Evolutionary conservation across 2,797 vertebrate species (phyloP), one percentile per base, ranked within the genome.

Genomic region (Ctenosaura bakeri): DNA sequence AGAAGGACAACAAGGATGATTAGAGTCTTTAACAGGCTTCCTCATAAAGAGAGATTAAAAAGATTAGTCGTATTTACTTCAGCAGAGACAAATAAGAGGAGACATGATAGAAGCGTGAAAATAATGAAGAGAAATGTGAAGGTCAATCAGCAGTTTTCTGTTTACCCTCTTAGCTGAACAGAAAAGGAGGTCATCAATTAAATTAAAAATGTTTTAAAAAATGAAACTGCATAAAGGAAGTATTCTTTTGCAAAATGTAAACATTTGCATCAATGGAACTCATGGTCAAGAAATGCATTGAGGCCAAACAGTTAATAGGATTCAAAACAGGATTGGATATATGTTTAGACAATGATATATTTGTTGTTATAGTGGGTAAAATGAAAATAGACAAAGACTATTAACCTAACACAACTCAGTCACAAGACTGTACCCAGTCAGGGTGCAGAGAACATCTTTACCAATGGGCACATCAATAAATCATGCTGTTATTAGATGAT

Each of bases 1-100:
- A 89, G 92, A 95, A 95, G 91, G 50, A 54, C 90, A 94, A 94
- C 82, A 80, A 90, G 92, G 94, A 92, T 88, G 77, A 94, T 94
- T 93, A 76, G 50, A 93, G 90, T 78, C 69, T 91, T 95, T 95
- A 95, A 96, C 93, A 92, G 88, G 90, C 80, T 92, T 88, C 74
- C 93, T 95, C 89, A 88, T 94, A 93, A 95, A 88, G 92, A 91
- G 77, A 93, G 90, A 94, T 96, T 95, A 93, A 95, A 94, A 95
- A 88, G 88, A 94, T 85, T 92, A 95, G 84, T 91, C 46, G 80
- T 86, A 26, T 93, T 95, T 95, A 91, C 91, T 90, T 88, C 87
- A 92, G 93, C 89, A 92, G 86, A 94, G 90, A 91, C 92, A 95
- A 96, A 94, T 85, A 95, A 93, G 83, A 69, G 85, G 74, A 85